Base-by-base conservation (phyloP, 2,888 invertebrate genomes). In the Lumbricus terrestris region DNA sequence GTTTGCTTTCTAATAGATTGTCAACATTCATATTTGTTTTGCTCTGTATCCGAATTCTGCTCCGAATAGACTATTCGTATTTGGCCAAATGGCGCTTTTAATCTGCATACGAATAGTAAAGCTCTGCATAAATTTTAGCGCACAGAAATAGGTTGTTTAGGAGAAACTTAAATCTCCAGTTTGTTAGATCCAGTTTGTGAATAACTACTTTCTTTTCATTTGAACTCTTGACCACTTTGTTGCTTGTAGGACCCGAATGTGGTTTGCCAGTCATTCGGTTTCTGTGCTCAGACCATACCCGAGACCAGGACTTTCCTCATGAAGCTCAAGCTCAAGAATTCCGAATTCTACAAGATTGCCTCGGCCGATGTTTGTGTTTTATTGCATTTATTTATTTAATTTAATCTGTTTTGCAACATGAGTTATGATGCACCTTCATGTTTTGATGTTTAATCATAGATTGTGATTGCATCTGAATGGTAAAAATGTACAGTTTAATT, bases 191-290 rank as follows among this genome's bases (percentile, higher is more conserved):
- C n/a, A n/a, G n/a, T n/a, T n/a, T 69, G 0, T 11, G n/a, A 13
- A n/a, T 29, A 11, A 69, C n/a, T 69, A 69, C 69, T n/a, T n/a
- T 8, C 8, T 69, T 29, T 11, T 69, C 29, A 69, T 69, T 69
- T 69, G 69, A 69, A 69, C n/a, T n/a, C 69, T n/a, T 29, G 69
- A 69, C n/a, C n/a, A n/a, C 13, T 13, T n/a, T 69, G 69, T 69
- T 69, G 29, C 35, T 82, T 29, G 11, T 90, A 92, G 92, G 91
- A 92, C 37, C 91, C 92, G 11, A 91, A 89, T 8, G 11, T 89
- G 89, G 88, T 92, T 69, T 92, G 92, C 40, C 83, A 37, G 23
- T 91, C 90, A 18, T 33, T 92, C 23, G 91, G 91, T n/a, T 90
- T 92, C 91, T 92, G 92, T 89, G 35, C 82, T 37, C 34, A 42